A percentile compares a stretch with the other conserved stretches of the same genome.
phyloP scores from a whole-genome alignment of 2,113 vertebrate genomes.

The Silurus asotus region DNA sequence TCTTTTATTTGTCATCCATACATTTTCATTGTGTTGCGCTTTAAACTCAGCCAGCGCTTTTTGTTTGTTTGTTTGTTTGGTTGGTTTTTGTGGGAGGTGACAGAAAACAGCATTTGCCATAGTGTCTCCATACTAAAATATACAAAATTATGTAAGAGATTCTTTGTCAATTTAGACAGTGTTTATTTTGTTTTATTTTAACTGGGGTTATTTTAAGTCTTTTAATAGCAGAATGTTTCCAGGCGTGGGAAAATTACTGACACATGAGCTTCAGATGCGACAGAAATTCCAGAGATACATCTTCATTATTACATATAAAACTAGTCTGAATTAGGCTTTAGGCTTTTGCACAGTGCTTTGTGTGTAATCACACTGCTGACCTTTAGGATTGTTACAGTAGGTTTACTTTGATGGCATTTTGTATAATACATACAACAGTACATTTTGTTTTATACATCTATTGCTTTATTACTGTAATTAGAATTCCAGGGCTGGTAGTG shows the following conservation, averaged over 20 bases:
- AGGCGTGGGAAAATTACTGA: neutral
- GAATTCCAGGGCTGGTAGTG: slow-evolving; percentile 8
- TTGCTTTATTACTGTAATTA: slow-evolving; percentile 35
- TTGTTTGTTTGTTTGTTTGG: no score
- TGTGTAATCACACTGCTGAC: slow-evolving; percentile 7
- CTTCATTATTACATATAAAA: neutral
- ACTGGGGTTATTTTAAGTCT: neutral
- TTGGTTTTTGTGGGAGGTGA: neutral
- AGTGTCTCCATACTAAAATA: neutral
- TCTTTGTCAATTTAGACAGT: neutral
- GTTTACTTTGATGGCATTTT: neutral
- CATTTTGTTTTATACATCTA: neutral
- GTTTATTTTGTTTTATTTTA: neutral
- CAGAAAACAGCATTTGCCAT: neutral
- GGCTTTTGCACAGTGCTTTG: slow-evolving; percentile 10
- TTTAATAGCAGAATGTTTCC: neutral
- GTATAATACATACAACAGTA: neutral
- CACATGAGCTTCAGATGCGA: neutral
- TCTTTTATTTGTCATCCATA: neutral
- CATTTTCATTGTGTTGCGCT: neutral
- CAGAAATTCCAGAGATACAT: neutral
- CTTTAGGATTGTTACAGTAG: slow-evolving; percentile 15
- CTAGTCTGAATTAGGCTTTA: neutral
- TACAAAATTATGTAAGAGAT: neutral
- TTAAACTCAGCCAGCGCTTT: neutral